phyloP scores from a whole-genome alignment of 2,797 vertebrate species.

The Lacerta agilis region DNA sequence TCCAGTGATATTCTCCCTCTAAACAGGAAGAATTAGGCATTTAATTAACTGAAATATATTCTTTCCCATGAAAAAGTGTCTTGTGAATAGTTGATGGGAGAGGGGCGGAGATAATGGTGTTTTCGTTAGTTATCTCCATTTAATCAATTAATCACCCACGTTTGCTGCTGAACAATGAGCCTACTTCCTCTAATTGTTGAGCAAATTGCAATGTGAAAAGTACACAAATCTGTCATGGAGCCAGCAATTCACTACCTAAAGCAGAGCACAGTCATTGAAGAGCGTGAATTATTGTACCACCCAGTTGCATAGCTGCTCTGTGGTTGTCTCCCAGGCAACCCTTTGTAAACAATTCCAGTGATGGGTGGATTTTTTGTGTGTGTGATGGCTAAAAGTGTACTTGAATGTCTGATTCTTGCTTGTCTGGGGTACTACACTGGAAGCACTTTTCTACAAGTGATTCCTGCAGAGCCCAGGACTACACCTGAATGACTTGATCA shows the following conservation, averaged over 20 bases:
- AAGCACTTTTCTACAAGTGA: no score
- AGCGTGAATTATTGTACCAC: background rate
- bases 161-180: slow-evolving; percentile 24
- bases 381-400: background rate
- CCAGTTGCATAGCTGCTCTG: background rate
- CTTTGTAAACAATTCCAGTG: background rate
- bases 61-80: background rate
- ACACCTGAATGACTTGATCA: background rate
- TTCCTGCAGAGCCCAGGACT: background rate
- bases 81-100: background rate
- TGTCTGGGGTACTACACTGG: background rate
- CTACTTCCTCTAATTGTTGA: slow-evolving; percentile 35
- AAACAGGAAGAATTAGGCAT: background rate
- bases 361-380: background rate
- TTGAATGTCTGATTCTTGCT: background rate
- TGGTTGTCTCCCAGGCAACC: background rate
- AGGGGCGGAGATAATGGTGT: background rate
- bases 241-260: background rate
- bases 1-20: background rate
- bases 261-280: background rate
- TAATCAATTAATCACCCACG: slow-evolving; percentile 22
- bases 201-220: slow-evolving; percentile 17
- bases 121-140: slow-evolving; percentile 23
- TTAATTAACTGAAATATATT: slow-evolving; percentile 14
- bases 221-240: slow-evolving; percentile 11